Base-by-base conservation (phyloP, 2,113 vertebrate genomes). In the Cyrtonyx montezumae region DNA sequence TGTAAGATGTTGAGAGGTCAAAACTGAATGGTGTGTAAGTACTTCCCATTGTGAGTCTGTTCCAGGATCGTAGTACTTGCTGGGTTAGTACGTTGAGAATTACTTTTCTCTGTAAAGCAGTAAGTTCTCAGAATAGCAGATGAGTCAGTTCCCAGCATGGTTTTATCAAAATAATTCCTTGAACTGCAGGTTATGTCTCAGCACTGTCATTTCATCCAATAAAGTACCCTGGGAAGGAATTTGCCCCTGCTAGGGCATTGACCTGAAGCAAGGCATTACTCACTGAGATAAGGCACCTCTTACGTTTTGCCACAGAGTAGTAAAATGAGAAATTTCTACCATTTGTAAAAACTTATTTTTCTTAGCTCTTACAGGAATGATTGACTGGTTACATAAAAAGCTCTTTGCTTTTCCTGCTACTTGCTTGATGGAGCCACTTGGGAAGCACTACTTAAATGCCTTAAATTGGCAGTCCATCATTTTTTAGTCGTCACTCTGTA, bases 101-200 rank as follows among this genome's bases (percentile, higher is more conserved):
- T 87, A 69, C n/a, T 92, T 87, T 42, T 82, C 18, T 26, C 26
- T 1, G 3, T 66, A 48, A 19, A 53, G 36, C 55, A 34, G 26
- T 2, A 1, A 82, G 58, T 6, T 74, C 84, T 93, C 74, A 77
- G 91, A 88, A 91, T 78, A 94, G 78, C 67, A 30, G 48, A 74
- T 69, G 78, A 93, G 87, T 91, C 84, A 79, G 62, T 94, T 95
- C 89, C 79, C 71, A 92, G 89, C 45, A 36, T 8, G 67, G 63
- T 62, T 92, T 89, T 91, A 63, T 67, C 66, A 74, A 32, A 53
- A 19, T 76, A 87, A 30, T 76, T 91, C 48, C 81, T 70, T 51
- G 28, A 66, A 67, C 59, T 92, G 59, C 59, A 82, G 74, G 19
- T 84, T 81, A 26, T 59, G 6, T 73, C 74, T 94, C 46, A 82